phyloP scores from a whole-genome alignment of 2,113 vertebrate species.

The Mixornis gularis region DNA sequence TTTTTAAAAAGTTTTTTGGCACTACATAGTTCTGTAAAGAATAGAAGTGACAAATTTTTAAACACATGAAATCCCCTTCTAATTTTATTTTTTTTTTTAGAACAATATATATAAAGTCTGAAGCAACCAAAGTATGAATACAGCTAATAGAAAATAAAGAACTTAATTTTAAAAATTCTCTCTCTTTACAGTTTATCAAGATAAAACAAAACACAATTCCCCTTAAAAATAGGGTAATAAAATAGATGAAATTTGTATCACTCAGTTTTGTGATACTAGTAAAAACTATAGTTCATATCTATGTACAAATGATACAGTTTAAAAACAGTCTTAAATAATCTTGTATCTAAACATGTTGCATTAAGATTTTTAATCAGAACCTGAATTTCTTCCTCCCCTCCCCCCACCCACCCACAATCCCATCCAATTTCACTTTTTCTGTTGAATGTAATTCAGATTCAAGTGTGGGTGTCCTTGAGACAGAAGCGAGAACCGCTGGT shows the following conservation, averaged over 20 bases:
- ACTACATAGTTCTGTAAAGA: slow-evolving; percentile 89
- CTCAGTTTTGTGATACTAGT: slow-evolving; percentile 91
- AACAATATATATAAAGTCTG: slow-evolving; percentile 86
- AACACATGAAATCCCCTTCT: slow-evolving; percentile 88
- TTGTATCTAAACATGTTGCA: slow-evolving; percentile 75
- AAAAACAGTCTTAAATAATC: slow-evolving; percentile 87
- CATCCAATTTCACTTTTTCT: slow-evolving; percentile 89
- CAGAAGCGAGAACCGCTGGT: slow-evolving; percentile 86
- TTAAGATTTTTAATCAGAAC: slow-evolving; percentile 75
- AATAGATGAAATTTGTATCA: slow-evolving; percentile 99
- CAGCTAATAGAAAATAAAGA: slow-evolving; percentile 99
- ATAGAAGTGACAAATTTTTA: slow-evolving; percentile 83
- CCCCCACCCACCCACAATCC: slow-evolving; percentile 17
- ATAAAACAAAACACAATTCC: slow-evolving; percentile 95
- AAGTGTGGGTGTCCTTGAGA: slow-evolving; percentile 88
- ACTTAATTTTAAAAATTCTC: slow-evolving; percentile 89
- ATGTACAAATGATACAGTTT: slow-evolving; percentile 98
- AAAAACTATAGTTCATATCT: slow-evolving; percentile 90
- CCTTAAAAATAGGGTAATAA: slow-evolving; percentile 99
- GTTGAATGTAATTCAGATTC: slow-evolving; percentile 92
- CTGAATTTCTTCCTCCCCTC: slow-evolving; percentile 69
- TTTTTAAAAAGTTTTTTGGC: slow-evolving; percentile 85
- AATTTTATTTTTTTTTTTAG: slow-evolving; percentile 82
- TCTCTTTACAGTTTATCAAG: slow-evolving; percentile 90
- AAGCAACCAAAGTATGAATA: slow-evolving; percentile 96